Evolutionary conservation across 1,140 invertebrate genomes (phyloP), one percentile per base, ranked within the genome.

Genomic region (Cydia fagiglandana): DNA sequence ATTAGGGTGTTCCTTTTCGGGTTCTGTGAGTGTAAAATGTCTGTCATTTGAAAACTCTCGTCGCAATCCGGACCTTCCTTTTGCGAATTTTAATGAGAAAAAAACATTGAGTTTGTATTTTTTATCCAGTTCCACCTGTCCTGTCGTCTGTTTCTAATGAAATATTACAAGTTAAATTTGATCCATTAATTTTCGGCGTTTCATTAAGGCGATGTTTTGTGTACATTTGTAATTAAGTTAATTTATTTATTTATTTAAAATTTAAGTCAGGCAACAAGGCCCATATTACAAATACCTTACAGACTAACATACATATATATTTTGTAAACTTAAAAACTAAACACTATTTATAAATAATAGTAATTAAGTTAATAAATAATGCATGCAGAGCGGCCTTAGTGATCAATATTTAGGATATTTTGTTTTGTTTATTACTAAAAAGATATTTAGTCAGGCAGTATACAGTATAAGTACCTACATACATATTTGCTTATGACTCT

Each of bases 1-100:
- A 70, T 70, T 70, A 70, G 66, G 34, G 17, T 70, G 66, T 70
- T 70, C 66, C 45, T 45, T 45, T 70, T 70, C 66, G 30, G 66
- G 66, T 38, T 13, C 30, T 30, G 66, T 17, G 34, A 61, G 56
- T 24, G 9, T 61, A 61, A 61, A 61, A 61, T 61, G 56, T 61
- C 56, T 61, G 56, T 10, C 20, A 61, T 61, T 24, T 61, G 24
- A 24, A 61, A 61, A 24, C 56, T 61, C 56, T 10, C 56, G 9
- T 61, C 7, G 20, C 56, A 17, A 17, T 53, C 20, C 9, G 4
- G 20, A 24, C 56, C 56, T 56, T 17, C n/a, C 53, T 24, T 61
- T 61, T 7, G 20, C 20, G 17, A 61, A n/a, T 24, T 61, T 61
- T 7, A 61, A 24, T 61, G 56, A 61, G 56, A 61, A 61, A 61